phyloP scores from a whole-genome alignment of 2,888 invertebrate species.

The Pinctada fucata region DNA sequence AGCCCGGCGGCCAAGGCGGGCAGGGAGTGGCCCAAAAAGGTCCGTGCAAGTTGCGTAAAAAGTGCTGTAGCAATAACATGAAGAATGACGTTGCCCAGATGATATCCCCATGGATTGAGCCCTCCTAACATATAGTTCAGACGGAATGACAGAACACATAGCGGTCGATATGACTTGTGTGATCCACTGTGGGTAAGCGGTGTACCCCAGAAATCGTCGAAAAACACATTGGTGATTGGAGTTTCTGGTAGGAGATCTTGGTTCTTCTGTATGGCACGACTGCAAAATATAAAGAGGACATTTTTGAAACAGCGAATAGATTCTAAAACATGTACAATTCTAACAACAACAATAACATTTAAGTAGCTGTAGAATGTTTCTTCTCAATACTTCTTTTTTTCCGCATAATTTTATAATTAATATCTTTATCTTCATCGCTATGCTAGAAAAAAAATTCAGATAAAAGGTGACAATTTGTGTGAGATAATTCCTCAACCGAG shows the following conservation, averaged over 20 bases:
- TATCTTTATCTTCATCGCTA: no score
- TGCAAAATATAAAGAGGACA: slow-evolving; percentile 79
- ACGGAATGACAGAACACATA: slow-evolving; percentile 92
- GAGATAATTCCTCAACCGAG: no score
- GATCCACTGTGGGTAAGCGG: slow-evolving; percentile 94
- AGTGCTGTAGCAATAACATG: slow-evolving; percentile 91
- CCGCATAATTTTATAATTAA: no score
- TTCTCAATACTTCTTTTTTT: no score
- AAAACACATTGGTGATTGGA: slow-evolving; percentile 88
- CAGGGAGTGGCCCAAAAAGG: slow-evolving; percentile 60
- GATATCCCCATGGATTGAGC: slow-evolving; percentile 83
- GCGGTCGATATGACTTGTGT: slow-evolving; percentile 96
- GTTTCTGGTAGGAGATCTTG: slow-evolving; percentile 89
- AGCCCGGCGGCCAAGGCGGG: slow-evolving; percentile 87
- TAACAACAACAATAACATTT: neutral
- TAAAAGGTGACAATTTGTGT: no score
- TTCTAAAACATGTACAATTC: no score
- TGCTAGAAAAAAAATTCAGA: no score
- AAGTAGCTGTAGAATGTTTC: no score
- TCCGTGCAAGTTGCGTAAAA: slow-evolving; percentile 86
- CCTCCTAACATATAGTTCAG: slow-evolving; percentile 86
- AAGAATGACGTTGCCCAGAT: slow-evolving; percentile 89
- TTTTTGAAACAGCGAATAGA: no score
- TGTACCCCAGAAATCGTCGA: slow-evolving; percentile 99
- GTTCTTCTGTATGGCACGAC: slow-evolving; percentile 96